Conservation (phyloP, 2,888 invertebrate genomes). For the Drosophila kuntzei region DNA sequence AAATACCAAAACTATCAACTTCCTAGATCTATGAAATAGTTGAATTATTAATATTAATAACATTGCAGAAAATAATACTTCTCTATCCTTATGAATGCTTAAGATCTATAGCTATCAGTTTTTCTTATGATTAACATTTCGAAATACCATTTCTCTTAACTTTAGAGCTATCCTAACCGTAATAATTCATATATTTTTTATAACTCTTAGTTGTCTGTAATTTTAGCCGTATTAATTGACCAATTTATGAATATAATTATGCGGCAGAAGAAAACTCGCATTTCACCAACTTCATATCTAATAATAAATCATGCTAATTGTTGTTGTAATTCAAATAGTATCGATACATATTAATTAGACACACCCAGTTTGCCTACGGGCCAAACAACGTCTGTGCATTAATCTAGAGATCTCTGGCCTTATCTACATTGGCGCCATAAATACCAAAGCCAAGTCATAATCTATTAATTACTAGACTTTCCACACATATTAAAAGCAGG, state of each 20-base stretch:
- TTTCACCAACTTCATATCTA: slow-evolving; percentile 68
- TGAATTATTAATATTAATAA: neutral
- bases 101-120: no score
- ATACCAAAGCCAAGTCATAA: slow-evolving; percentile 70
- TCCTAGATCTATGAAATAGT: neutral
- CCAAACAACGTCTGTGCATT: slow-evolving; percentile 52
- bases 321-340: slow-evolving; percentile 77
- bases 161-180: neutral
- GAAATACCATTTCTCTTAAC: neutral
- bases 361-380: slow-evolving; percentile 60
- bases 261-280: slow-evolving; percentile 45
- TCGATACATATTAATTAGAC: slow-evolving; percentile 79
- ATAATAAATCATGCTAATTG: slow-evolving; percentile 74
- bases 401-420: slow-evolving; percentile 70
- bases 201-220: slow-evolving; percentile 35
- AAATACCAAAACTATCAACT: neutral
- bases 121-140: neutral
- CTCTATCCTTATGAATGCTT: neutral
- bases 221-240: slow-evolving; percentile 64
- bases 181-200: slow-evolving; percentile 28
- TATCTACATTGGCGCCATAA: slow-evolving; percentile 75
- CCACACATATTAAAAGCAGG: slow-evolving; percentile 70
- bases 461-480: slow-evolving; percentile 78
- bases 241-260: slow-evolving; percentile 64
- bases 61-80: neutral